Conservation (phyloP, 2,888 invertebrate species). For the Pseudococcus viburni region DNA sequence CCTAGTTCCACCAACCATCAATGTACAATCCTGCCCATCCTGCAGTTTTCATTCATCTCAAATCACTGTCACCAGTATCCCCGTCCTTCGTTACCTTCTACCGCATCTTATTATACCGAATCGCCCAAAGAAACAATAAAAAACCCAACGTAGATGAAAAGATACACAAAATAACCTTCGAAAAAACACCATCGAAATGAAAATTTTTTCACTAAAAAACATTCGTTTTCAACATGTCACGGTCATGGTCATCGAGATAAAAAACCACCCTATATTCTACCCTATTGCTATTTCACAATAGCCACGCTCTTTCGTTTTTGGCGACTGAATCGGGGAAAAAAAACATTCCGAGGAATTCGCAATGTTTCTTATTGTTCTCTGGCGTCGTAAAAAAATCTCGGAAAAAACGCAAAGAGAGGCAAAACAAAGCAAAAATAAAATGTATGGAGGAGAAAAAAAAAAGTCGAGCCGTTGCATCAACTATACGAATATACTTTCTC, state of each 20-base stretch:
- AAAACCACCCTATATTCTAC: neutral
- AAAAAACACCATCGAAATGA: conserved; percentile 5
- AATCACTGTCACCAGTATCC: too few relatives aligned
- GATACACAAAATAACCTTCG: neutral
- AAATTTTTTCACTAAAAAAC: neutral
- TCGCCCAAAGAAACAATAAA: neutral
- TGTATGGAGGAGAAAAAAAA: neutral
- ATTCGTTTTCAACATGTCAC: conserved; percentile 21
- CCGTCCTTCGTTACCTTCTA: neutral
- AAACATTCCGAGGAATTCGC: conserved; percentile 7
- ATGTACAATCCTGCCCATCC: too few relatives aligned
- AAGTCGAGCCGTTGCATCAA: conserved; percentile 29
- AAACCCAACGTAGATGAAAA: neutral
- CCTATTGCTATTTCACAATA: neutral
- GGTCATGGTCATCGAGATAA: conserved; percentile 21
- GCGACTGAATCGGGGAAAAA: neutral
- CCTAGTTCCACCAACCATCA: too few relatives aligned
- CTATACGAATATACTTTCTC: conserved; percentile 52
- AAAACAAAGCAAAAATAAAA: conserved; percentile 6
- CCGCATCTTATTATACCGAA: neutral
- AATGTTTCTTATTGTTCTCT: neutral
- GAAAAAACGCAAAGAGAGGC: neutral
- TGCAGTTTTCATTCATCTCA: neutral
- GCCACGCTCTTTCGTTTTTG: neutral
- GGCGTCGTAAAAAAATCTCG: neutral